A percentile compares a stretch with the other conserved stretches of the same genome.
Evolutionary conservation across 2,888 invertebrate genomes (phyloP).

Genomic region (Barypeithes pellucidus): DNA sequence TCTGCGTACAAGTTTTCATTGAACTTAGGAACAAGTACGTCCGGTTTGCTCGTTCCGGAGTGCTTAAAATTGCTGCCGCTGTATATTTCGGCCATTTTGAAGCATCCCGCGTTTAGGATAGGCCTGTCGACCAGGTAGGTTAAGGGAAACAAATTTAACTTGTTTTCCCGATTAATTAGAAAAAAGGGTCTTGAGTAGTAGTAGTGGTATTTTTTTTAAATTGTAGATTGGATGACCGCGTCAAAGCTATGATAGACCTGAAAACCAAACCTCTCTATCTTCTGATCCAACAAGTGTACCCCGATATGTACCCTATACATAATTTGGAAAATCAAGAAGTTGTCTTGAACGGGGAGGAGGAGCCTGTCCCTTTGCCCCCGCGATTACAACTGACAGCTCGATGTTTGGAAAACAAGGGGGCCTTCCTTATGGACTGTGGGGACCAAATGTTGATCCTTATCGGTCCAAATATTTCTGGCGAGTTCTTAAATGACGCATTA

Average conservation of each 20-base stretch:
- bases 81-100: constrained; percentile 90
- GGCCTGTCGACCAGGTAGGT: constrained; percentile 84
- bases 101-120: constrained; percentile 91
- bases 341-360: constrained; percentile 65
- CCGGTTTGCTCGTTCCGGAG: constrained; percentile 83
- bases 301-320: constrained; percentile 93
- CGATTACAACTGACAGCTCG: constrained; percentile 90
- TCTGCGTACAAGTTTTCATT: constrained; percentile 81
- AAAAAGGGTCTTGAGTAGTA: no score
- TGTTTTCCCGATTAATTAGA: no score
- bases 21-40: constrained; percentile 75
- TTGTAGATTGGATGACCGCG: constrained; percentile 89
- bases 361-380: constrained; percentile 78
- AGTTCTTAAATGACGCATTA: constrained; percentile 82
- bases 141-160: no score
- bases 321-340: constrained; percentile 72
- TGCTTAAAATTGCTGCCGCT: constrained; percentile 89
- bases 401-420: constrained; percentile 87
- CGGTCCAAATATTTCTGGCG: constrained; percentile 83
- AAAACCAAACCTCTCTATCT: constrained; percentile 88
- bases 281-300: constrained; percentile 90
- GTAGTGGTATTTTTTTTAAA: no score
- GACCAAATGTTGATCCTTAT: constrained; percentile 87
- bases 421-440: constrained; percentile 93
- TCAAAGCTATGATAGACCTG: constrained; percentile 94